Evolutionary conservation across 2,888 invertebrate species (phyloP), one percentile per base, ranked within the genome.

Genomic region (Archips crataeganus): DNA sequence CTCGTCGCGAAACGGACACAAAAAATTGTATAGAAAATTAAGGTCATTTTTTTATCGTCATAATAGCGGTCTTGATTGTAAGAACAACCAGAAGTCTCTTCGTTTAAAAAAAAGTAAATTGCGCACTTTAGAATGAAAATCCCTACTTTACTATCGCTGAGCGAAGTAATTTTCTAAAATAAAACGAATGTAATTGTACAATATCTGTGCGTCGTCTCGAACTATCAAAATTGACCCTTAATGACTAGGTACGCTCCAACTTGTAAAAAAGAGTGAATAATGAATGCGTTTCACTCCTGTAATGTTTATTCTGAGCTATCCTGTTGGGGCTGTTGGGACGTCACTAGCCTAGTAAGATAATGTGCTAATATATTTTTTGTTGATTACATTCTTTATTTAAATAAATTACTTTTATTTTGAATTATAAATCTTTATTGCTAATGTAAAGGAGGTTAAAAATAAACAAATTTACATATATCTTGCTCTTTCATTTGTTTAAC

Each of bases 281-380:
- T 3, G 15, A 23, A 23, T 45, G 11, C 11, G 3, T 45, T 11
- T 45, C 45, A 11, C 34, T 34, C 15, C 36, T 36, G 36, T 34
- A 3, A 32, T 4, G 45, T 47, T 23, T 23, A 23, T 39, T 39
- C 39, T 39, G 39, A 39, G 6, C 39, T 39, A 39, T 39, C 5
- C 1, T 39, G 3, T 39, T 39, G 39, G 39, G 6, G 11, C 34
- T 34, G 51, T 51, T 36, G 36, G 49, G 9, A 34, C 8, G 45
- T 64, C 49, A 10, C 15, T 65, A 51, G 51, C 45, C 23, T 54
- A 34, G 13, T 72, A 67, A 51, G 32, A 54, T 23, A 67, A 74
- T 65, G 65, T 64, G 69, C 61, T 70, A 74, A 74, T 74, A 74
- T 74, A 74, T 74, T 74, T 61, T 73, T 70, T 45, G 69, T 74